These are phyloP conservation scores for Drosophila jambulina DNA, from an alignment of 1,140 invertebrate genomes.

Conservation along the genomic window DNA sequence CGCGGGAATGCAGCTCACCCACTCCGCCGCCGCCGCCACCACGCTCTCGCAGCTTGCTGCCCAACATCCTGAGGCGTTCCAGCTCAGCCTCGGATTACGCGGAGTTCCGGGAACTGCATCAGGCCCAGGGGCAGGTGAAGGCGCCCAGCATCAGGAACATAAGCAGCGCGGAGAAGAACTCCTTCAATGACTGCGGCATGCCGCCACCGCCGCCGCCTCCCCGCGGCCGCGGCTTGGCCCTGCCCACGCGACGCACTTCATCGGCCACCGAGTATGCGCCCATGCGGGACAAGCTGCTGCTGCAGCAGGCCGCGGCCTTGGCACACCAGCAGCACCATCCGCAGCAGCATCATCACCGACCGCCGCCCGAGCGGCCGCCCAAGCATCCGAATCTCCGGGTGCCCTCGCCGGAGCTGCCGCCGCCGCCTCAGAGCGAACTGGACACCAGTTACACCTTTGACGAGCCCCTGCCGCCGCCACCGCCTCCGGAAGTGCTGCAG, in stretches of 20 bases:
- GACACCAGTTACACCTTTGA: slow-evolving; percentile 88
- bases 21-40: slow-evolving; percentile 87
- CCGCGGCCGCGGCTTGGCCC: slow-evolving; percentile 70
- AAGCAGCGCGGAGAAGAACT: slow-evolving; percentile 73
- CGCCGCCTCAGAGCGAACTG: slow-evolving; percentile 89
- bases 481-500: slow-evolving; percentile 86
- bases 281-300: slow-evolving; percentile 75
- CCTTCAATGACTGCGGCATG: slow-evolving; percentile 83
- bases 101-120: slow-evolving; percentile 85
- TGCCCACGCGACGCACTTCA: slow-evolving; percentile 75
- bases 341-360: slow-evolving; percentile 63
- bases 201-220: slow-evolving; percentile 84
- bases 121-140: slow-evolving; percentile 53
- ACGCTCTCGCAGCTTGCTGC: slow-evolving; percentile 85
- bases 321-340: slow-evolving; percentile 82
- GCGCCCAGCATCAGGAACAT: slow-evolving; percentile 77
- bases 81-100: slow-evolving; percentile 90
- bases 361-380: slow-evolving; percentile 89
- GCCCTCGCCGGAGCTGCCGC: slow-evolving; percentile 90
- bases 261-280: slow-evolving; percentile 80
- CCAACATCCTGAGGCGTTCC: slow-evolving; percentile 87
- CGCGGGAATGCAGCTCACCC: slow-evolving; percentile 65
- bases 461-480: slow-evolving; percentile 91
- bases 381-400: slow-evolving; percentile 90
- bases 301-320: slow-evolving; percentile 75